Conservation (phyloP, 2,888 invertebrate species). For the Oegoconia quadripuncta region DNA sequence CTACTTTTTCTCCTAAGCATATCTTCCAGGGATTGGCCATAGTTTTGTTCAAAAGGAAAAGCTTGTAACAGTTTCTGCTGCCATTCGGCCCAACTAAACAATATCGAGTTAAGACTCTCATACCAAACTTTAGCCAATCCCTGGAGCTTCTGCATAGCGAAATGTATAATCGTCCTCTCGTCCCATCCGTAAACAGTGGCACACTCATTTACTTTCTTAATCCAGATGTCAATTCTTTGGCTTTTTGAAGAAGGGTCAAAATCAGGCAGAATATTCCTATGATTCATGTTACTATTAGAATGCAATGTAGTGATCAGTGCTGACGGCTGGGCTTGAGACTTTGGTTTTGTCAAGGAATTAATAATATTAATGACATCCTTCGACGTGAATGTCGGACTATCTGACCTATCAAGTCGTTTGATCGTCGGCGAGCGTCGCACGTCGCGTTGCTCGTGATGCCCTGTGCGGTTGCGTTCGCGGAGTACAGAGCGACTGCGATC, state of each 20-base stretch:
- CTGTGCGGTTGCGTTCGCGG: no score
- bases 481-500: no score
- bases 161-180: slow-evolving; percentile 16
- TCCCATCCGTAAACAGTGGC: slow-evolving; percentile 18
- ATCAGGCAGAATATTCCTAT: slow-evolving; percentile 18
- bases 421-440: no score
- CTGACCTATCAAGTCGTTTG: slow-evolving; percentile 6
- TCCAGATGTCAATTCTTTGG: slow-evolving; percentile 16
- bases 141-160: slow-evolving; percentile 21
- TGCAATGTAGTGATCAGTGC: not conserved
- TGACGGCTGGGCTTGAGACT: not conserved
- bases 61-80: slow-evolving; percentile 14
- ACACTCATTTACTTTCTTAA: slow-evolving; percentile 17
- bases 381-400: slow-evolving; percentile 9
- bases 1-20: slow-evolving; percentile 14
- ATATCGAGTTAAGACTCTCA: slow-evolving; percentile 17
- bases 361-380: slow-evolving; percentile 8
- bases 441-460: no score
- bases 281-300: not conserved
- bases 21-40: slow-evolving; percentile 11
- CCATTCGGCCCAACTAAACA: slow-evolving; percentile 17
- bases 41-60: slow-evolving; percentile 18
- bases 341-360: slow-evolving; percentile 1
- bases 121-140: slow-evolving; percentile 24
- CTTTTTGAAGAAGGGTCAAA: slow-evolving; percentile 20